Base-by-base conservation (phyloP, 2,113 vertebrate species). In the Phainopepla nitens region DNA sequence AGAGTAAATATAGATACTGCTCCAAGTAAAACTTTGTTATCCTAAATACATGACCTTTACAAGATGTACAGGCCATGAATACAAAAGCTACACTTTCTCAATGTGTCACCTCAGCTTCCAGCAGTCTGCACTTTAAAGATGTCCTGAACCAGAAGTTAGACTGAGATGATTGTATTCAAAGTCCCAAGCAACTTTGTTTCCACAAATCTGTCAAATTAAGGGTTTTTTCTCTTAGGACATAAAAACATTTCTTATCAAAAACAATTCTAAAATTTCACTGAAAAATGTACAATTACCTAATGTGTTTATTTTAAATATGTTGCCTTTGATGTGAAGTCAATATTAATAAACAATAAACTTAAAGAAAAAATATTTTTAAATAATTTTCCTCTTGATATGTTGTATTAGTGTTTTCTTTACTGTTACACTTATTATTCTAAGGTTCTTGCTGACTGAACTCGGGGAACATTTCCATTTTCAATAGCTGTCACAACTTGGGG, bases 301-400 rank as follows among this genome's bases (percentile, higher is more conserved):
- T 47, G 18, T 33, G 8, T 31, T 58, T 66, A 39, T 22, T 45
- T 84, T 45, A 84, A 73, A 73, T 41, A 47, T 7, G 7, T 53
- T 72, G 14, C 0, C n/a, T 33, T 93, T 81, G 5, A 44, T 36
- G 12, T 64, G 21, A 45, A 76, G 8, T 62, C 9, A 73, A 81
- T 58, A 58, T 82, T 56, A 90, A 80, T 83, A 83, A 92, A 36
- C 3, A 73, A 70, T n/a, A 60, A 24, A 33, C 6, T 27, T 66
- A n/a, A 69, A 64, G 10, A 68, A 85, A 89, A 47, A 31, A 7
- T 21, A 36, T 49, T 60, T 53, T 31, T 2, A 49, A 56, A 27
- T 6, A 0, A 1, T 27, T 72, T 72, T 33, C 4, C 3, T 41
- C 42, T 28, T 39, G 28, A 35, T 69, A 49, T 31, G 3, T 65